Percentiles rank a stretch among this genome's conserved stretches.
These are phyloP conservation scores for Sarcophaga subvicina DNA, from an alignment of 2,888 invertebrate genomes.

Conservation along the genomic window DNA sequence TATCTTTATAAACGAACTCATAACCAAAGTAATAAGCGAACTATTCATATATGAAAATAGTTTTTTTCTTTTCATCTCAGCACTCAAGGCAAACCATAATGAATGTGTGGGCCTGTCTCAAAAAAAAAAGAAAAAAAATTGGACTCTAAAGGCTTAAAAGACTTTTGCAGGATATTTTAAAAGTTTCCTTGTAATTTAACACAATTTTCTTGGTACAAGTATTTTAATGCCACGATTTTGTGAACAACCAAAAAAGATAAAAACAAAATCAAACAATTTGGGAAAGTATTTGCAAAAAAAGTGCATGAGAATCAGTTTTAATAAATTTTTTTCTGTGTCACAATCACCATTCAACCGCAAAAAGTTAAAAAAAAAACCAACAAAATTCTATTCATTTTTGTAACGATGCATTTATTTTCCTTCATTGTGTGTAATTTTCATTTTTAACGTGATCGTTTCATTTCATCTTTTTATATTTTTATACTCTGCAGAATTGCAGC, in stretches of 20 bases:
- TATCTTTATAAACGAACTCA: background rate
- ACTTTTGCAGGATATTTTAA: background rate
- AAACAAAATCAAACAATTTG: conserved; percentile 10
- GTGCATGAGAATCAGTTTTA: conserved; percentile 39
- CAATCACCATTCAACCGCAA: conserved; percentile 51
- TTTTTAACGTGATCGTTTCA: conserved; percentile 1
- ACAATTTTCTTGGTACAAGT: conserved; percentile 6
- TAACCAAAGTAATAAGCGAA: background rate
- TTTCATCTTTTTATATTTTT: conserved; percentile 24
- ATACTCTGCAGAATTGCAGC: background rate
- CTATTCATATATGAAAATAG: background rate
- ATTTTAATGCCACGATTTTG: conserved; percentile 21
- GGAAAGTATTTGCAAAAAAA: conserved; percentile 15
- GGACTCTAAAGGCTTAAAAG: background rate
- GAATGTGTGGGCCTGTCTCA: background rate
- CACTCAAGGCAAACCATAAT: conserved; percentile 23
- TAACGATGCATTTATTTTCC: conserved; percentile 39
- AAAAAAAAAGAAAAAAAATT: background rate
- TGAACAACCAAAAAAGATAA: background rate
- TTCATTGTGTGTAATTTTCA: conserved; percentile 25
- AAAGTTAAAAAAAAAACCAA: conserved; percentile 30
- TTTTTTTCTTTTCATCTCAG: background rate
- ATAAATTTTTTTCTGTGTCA: conserved; percentile 25
- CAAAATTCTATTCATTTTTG: conserved; percentile 39
- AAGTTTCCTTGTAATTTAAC: conserved; percentile 39